Percentiles rank a stretch among this genome's conserved stretches.
These are phyloP conservation scores for Bathynomus jamesi DNA, from an alignment of 1,140 invertebrate species.

Conservation along the genomic window DNA sequence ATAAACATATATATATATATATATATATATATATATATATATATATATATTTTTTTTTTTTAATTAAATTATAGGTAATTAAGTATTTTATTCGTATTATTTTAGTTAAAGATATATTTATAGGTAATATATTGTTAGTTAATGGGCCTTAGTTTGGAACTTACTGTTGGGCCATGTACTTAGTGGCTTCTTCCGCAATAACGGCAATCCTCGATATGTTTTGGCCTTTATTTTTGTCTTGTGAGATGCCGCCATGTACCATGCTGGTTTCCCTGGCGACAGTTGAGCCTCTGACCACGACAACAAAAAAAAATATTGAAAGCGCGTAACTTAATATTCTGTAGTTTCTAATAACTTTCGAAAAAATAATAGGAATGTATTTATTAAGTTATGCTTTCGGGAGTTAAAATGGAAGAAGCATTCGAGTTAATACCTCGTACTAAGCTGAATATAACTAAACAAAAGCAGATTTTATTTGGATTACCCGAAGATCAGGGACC, in stretches of 20 bases:
- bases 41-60: conserved; percentile 3
- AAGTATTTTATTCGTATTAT: neutral
- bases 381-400: neutral
- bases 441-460: no score
- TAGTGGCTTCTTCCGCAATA: conserved; percentile 50
- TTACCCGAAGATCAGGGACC: no score
- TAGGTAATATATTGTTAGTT: no score
- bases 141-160: conserved; percentile 29
- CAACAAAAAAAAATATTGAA: no score
- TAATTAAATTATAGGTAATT: neutral
- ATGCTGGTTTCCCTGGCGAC: conserved; percentile 45
- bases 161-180: conserved; percentile 47
- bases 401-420: no score
- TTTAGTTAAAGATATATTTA: neutral
- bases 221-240: conserved; percentile 45
- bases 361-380: conserved; percentile 3
- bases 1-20: conserved; percentile 8
- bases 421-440: no score
- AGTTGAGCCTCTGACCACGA: conserved; percentile 40
- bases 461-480: no score
- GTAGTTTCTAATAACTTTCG: no score
- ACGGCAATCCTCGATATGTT: conserved; percentile 49
- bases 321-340: no score
- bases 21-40: conserved; percentile 11
- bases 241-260: conserved; percentile 50